Evolutionary conservation across 1,140 invertebrate species (phyloP).

Genomic region (Pseudoatta argentina): DNA sequence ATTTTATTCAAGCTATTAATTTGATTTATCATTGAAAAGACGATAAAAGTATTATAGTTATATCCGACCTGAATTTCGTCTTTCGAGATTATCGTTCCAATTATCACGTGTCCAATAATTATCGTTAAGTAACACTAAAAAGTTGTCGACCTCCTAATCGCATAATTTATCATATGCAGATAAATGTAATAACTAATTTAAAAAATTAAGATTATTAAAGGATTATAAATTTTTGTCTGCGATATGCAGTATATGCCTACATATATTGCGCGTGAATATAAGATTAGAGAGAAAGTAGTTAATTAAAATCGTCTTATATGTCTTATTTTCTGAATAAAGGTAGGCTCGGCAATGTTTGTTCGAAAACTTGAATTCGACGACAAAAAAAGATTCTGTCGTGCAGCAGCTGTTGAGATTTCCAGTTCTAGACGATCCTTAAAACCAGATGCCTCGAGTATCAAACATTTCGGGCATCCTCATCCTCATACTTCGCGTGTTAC

Average conservation of each 20-base stretch:
- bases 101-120: not conserved
- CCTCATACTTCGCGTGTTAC: constrained; percentile 8
- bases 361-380: constrained; percentile 21
- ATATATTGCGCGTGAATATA: constrained; percentile 10
- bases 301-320: constrained; percentile 31
- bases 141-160: not conserved
- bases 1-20: not conserved
- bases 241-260: not conserved
- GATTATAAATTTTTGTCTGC: not conserved
- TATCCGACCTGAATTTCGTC: not conserved
- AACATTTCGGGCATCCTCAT: constrained; percentile 6
- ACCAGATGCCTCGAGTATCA: constrained; percentile 28
- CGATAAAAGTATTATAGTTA: not conserved
- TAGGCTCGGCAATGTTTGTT: not conserved
- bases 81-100: not conserved
- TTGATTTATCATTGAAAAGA: not conserved
- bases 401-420: constrained; percentile 20
- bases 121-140: not conserved
- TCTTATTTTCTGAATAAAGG: not conserved
- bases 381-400: constrained; percentile 17
- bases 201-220: not conserved
- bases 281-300: constrained; percentile 21
- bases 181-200: constrained; percentile 6
- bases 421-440: not conserved
- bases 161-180: not conserved